A percentile compares a stretch with the other conserved stretches of the same genome.
phyloP scores from a whole-genome alignment of 2,888 invertebrate species.

The Lasioglossum vierecki region DNA sequence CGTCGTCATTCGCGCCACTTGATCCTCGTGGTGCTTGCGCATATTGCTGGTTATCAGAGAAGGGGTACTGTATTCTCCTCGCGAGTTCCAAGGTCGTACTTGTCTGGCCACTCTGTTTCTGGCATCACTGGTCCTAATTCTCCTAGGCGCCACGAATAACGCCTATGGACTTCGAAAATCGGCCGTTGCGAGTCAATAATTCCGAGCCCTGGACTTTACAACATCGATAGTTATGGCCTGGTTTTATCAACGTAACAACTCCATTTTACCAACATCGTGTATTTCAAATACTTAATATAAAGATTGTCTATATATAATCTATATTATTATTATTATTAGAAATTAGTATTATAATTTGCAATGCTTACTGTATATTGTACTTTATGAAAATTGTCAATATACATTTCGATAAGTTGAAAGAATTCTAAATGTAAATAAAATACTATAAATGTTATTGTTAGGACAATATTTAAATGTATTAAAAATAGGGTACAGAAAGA shows the following conservation, averaged over 20 bases:
- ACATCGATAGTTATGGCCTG: neutral
- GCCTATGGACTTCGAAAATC: too few species aligned
- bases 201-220: too few species aligned
- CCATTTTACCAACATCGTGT: slow-evolving; percentile 10
- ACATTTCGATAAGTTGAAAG: slow-evolving; percentile 14
- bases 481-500: neutral
- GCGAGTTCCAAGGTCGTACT: too few species aligned
- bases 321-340: neutral
- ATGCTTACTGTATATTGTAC: slow-evolving; percentile 15
- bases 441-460: neutral
- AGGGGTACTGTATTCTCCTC: too few species aligned
- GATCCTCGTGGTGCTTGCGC: too few species aligned
- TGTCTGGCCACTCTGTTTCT: too few species aligned
- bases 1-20: too few species aligned
- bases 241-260: slow-evolving; percentile 13
- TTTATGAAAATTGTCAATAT: slow-evolving; percentile 18
- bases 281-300: slow-evolving; percentile 21
- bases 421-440: slow-evolving; percentile 20
- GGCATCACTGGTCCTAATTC: too few species aligned
- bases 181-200: too few species aligned
- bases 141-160: too few species aligned
- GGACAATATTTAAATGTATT: neutral
- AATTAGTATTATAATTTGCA: slow-evolving; percentile 8
- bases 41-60: too few species aligned
- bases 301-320: slow-evolving; percentile 18